Evolutionary conservation across 2,888 invertebrate species (phyloP).

Genomic region (Heliothis peltigera): DNA sequence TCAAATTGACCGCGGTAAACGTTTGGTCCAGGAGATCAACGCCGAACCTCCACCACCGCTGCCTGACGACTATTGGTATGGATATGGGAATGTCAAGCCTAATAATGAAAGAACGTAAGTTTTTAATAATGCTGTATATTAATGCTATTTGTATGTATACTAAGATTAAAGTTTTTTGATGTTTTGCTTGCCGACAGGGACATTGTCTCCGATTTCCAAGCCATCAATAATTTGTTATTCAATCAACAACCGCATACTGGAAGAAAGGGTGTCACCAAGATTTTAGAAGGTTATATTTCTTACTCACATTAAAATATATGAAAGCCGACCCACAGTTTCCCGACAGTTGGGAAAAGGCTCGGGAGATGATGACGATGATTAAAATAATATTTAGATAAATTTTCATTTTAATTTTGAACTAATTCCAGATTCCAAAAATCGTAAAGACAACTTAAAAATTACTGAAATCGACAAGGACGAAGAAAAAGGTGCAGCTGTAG

Average conservation of each 20-base stretch:
- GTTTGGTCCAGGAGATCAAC: slow-evolving; percentile 81
- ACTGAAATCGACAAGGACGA: slow-evolving; percentile 65
- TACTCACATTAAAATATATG: too few species aligned
- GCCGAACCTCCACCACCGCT: slow-evolving; percentile 63
- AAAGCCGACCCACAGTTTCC: too few species aligned
- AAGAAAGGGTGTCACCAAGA: slow-evolving; percentile 63
- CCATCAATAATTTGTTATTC: slow-evolving; percentile 77
- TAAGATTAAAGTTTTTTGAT: neutral
- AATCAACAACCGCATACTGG: slow-evolving; percentile 70
- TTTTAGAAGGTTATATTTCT: slow-evolving; percentile 66
- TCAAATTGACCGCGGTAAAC: slow-evolving; percentile 69
- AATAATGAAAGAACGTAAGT: slow-evolving; percentile 41
- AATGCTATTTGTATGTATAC: too few species aligned
- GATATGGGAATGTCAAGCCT: slow-evolving; percentile 65
- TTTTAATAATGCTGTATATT: neutral
- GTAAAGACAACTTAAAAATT: slow-evolving; percentile 58
- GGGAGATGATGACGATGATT: too few species aligned
- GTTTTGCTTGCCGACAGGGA: slow-evolving; percentile 67
- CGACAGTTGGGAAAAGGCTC: too few species aligned
- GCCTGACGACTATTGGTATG: slow-evolving; percentile 78
- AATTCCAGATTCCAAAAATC: slow-evolving; percentile 61
- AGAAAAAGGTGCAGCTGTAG: slow-evolving; percentile 54
- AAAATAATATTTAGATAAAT: neutral
- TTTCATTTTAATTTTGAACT: neutral
- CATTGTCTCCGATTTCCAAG: slow-evolving; percentile 68